Evolutionary conservation across 2,797 vertebrate species (phyloP), one percentile per base, ranked within the genome.

Genomic region (Anabacerthia variegaticeps): DNA sequence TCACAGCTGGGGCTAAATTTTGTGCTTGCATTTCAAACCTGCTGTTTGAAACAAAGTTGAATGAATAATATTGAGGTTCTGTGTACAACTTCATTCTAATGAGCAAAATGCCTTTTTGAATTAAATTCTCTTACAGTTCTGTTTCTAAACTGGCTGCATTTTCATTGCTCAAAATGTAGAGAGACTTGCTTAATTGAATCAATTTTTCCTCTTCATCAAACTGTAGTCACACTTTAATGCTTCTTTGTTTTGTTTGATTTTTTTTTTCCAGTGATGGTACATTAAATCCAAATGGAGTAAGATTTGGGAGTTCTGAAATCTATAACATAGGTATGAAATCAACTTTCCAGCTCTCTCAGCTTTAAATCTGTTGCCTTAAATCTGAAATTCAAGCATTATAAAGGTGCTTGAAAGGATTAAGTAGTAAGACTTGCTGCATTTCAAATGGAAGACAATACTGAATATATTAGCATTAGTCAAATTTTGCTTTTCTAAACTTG

Each of bases 231-330:
- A 34, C 66, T 77, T 85, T 71, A 87, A 95, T 88, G 66, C 66
- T 91, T 8, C 56, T 90, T 28, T 90, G 26, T 68, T 84, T 73
- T 69, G 41, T 82, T 17, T 74, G 37, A 12, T 68, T 95, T 84
- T 93, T 76, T 52, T 52, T 54, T 54, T 54, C 16, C 98, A 99
- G 99, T 21, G 99, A 99, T 5, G 99, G 99, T 22, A 99, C 99
- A 1, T 94, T 99, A 96, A 99, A 99, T 98, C 99, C 99, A 71
- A 99, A 99, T 2, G 99, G 99, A 59, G 99, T 99, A 30, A 98
- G 99, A 32, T 99, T 99, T 14, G 99, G 99, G 93, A 99, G 99
- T 96, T 99, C 99, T 0, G 99, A 99, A 97, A 99, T 99, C 98
- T 99, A 99, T 95, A 99, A 99, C 97, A 99, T 99, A 18, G 99